These are phyloP conservation scores for Heliornis fulica DNA, from an alignment of 2,113 vertebrate genomes.

Conservation along the genomic window DNA sequence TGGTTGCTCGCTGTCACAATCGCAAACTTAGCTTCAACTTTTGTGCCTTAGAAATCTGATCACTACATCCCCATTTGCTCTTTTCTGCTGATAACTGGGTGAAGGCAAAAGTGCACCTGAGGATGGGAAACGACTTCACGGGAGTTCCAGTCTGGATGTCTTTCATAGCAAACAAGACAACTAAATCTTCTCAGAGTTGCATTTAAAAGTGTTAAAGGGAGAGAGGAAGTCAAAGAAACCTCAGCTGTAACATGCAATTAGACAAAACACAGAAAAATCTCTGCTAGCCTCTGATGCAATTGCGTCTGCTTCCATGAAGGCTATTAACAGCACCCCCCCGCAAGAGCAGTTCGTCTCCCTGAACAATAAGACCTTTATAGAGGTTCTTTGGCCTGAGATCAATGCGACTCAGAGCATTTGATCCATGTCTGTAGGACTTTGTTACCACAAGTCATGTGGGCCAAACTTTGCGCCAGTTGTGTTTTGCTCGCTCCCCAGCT, in stretches of 20 bases:
- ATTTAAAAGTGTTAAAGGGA: conserved; percentile 9
- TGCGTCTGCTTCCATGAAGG: neutral
- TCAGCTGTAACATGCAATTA: conserved; percentile 30
- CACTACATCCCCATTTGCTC: conserved; percentile 62
- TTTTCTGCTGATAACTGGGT: conserved; percentile 49
- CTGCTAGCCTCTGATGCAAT: conserved; percentile 9
- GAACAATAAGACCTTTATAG: conserved; percentile 54
- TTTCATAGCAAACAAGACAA: conserved; percentile 65
- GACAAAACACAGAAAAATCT: conserved; percentile 27
- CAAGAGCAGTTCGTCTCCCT: neutral
- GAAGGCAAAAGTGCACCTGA: conserved; percentile 56
- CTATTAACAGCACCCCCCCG: neutral
- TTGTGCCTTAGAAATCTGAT: conserved; percentile 72
- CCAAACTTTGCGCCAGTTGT: neutral
- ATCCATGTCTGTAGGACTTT: conserved; percentile 54
- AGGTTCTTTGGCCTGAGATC: conserved; percentile 54
- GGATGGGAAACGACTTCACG: conserved; percentile 36
- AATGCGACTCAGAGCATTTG: conserved; percentile 30
- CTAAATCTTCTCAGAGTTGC: conserved; percentile 48
- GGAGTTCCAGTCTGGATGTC: conserved; percentile 39
- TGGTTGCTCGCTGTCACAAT: conserved; percentile 71
- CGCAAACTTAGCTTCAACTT: conserved; percentile 74
- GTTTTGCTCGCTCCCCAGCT: neutral
- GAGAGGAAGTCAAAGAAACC: conserved; percentile 29
- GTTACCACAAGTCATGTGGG: conserved; percentile 48